Base-by-base conservation (phyloP, 2,888 invertebrate species). In the Micoletzkya japonica region DNA sequence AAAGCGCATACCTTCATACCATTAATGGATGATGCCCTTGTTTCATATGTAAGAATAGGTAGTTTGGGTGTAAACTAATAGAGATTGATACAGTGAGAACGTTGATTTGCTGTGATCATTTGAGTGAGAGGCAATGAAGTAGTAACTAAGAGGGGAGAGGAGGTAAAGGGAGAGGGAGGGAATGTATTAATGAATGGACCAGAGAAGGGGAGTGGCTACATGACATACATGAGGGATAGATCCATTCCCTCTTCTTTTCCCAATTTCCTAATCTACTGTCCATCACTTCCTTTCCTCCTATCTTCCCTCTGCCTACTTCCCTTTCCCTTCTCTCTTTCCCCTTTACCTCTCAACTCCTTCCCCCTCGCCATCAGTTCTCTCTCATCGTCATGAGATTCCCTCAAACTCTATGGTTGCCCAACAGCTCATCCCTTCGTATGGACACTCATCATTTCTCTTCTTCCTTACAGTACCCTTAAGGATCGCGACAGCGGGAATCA, bases 401-500 rank as follows among this genome's bases (percentile, higher is more conserved):
- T 36, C 59, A 28, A 59, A 59, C 36, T 28, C 26, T 14, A 60
- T 44, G 28, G 7, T 2, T 1, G 58, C 39, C 44, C 37, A 59
- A 2, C 44, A 32, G 24, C 0, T 34, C 17, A n/a, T n/a, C n/a
- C n/a, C n/a, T n/a, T n/a, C n/a, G 44, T 2, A 30, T 3, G 26
- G 28, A 28, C 28, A 17, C 30, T 63, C 20, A 4, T 54, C 54
- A 54, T 54, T 24, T 54, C 54, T 54, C 24, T 24, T 54, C 17
- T 24, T 54, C 54, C 10, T 54, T 54, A 10, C 17, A 7, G 10
- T 24, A 54, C 24, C 24, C 54, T 54, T 24, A 17, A 67, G 67
- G 24, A 54, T 67, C n/a, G 67, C 67, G 30, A 67, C 67, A 26
- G 34, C 54, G 57, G 67, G 67, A 28, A 57, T 67, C 14, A 67